phyloP scores from a whole-genome alignment of 2,888 invertebrate genomes.

The Phymatocera aterrima region DNA sequence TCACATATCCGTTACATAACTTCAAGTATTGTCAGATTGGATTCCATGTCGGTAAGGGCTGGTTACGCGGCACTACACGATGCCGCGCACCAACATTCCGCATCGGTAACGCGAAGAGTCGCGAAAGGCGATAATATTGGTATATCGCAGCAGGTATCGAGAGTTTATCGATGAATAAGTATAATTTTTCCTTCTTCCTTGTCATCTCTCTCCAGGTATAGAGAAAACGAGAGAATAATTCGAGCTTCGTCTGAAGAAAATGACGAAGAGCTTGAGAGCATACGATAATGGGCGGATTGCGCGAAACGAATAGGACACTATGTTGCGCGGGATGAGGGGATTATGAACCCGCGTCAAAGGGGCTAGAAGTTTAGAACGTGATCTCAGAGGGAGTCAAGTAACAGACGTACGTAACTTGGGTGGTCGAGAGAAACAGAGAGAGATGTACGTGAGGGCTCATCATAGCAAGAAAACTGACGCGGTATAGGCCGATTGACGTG shows the following conservation, averaged over 20 bases:
- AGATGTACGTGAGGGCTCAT: neutral
- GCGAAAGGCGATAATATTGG: neutral
- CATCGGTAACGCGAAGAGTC: neutral
- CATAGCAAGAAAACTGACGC: too few species aligned
- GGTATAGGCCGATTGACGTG: too few species aligned
- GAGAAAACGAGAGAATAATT: neutral
- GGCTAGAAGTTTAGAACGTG: neutral
- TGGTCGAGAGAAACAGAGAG: neutral
- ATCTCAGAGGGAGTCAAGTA: conserved; percentile 8
- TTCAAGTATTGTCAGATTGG: conserved; percentile 22
- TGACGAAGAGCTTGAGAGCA: too few species aligned
- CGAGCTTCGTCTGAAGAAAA: neutral
- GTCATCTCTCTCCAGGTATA: neutral
- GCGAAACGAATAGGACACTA: neutral
- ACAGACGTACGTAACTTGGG: conserved; percentile 5
- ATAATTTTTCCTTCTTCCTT: neutral
- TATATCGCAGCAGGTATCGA: too few species aligned
- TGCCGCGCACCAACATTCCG: conserved; percentile 27
- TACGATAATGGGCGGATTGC: neutral
- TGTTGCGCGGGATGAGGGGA: neutral
- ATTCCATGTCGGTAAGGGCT: neutral
- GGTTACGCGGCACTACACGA: neutral
- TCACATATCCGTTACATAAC: conserved; percentile 13
- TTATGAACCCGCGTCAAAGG: conserved; percentile 7
- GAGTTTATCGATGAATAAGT: too few species aligned